A percentile compares a stretch with the other conserved stretches of the same genome.
Evolutionary conservation across 1,140 invertebrate species (phyloP).

Genomic region (Aphelenchoides avenae): DNA sequence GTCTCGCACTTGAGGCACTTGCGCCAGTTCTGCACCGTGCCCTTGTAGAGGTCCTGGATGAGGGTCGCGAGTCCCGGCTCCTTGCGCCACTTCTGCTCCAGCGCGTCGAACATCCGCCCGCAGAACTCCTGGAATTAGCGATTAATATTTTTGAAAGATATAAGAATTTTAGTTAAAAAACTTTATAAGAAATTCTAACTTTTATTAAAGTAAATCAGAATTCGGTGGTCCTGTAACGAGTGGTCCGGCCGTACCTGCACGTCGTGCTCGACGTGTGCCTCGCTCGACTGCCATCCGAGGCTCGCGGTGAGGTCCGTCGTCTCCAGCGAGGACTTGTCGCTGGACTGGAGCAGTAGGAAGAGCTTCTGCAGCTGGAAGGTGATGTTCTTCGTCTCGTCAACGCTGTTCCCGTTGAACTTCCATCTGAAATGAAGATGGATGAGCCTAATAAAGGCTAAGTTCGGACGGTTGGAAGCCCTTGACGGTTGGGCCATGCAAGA

Average conservation of each 20-base stretch:
- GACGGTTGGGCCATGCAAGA: too few species aligned
- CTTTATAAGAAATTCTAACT: too few species aligned
- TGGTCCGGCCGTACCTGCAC: too few species aligned
- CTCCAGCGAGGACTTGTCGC: constrained; percentile 67
- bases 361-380: constrained; percentile 81
- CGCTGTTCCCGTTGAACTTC: constrained; percentile 71
- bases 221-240: too few species aligned
- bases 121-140: constrained; percentile 85
- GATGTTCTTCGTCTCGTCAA: constrained; percentile 68
- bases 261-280: constrained; percentile 85
- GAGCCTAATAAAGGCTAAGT: too few species aligned
- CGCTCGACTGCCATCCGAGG: constrained; percentile 85
- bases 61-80: constrained; percentile 75
- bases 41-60: constrained; percentile 73
- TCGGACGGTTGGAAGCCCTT: too few species aligned
- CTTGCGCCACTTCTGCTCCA: constrained; percentile 76
- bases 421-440: constrained; percentile 64
- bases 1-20: constrained; percentile 80
- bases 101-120: constrained; percentile 83
- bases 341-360: constrained; percentile 78
- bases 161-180: too few species aligned
- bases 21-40: constrained; percentile 82
- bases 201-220: too few species aligned
- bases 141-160: too few species aligned
- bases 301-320: constrained; percentile 81